Base-by-base conservation (phyloP, 2,113 vertebrate genomes). In the Isichthys henryi region DNA sequence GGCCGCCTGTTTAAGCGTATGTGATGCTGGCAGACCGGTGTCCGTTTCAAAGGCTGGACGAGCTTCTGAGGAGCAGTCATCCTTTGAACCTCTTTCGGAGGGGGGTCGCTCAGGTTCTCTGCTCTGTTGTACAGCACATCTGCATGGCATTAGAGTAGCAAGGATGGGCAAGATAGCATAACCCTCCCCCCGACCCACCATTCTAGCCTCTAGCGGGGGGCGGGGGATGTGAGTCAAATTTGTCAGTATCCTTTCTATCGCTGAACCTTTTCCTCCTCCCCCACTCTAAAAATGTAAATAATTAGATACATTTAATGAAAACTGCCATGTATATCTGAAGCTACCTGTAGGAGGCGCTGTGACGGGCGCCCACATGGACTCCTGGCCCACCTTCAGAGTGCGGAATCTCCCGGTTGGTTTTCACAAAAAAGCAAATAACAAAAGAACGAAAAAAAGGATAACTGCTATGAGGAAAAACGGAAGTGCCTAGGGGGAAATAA, bases 1-100 rank as follows among this genome's bases (percentile, higher is more conserved):
- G 3, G 80, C 58, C 9, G 58, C n/a, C 58, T 88, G 80, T 70
- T 90, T 86, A 50, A 31, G 70, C 11, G 9, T 17, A 43, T 35
- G 17, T 45, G 15, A 56, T 19, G 31, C 46, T 35, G 21, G 27
- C 90, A 11, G 46, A 49, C 48, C 21, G 82, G 39, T 77, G 43
- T 62, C 88, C 89, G 92, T 93, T 92, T 95, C 93, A 95, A 94
- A 94, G 92, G 88, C 88, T 93, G 91, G 92, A 93, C 35, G 0
- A 45, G 91, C 93, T 93, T 93, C 91, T 94, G 91, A 94, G 90
- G 93, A 89, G 90, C 88, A 90, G 0, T 4, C 90, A 89, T 90
- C 91, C 91, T 94, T 93, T 94, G 88, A 93, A 92, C 93, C 87
- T 70, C 89, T 87, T 92, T 92, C 85, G 88, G n/a, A n/a, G 35